Base-by-base conservation (phyloP, 2,888 invertebrate species). In the Macroteleia sp. region DNA sequence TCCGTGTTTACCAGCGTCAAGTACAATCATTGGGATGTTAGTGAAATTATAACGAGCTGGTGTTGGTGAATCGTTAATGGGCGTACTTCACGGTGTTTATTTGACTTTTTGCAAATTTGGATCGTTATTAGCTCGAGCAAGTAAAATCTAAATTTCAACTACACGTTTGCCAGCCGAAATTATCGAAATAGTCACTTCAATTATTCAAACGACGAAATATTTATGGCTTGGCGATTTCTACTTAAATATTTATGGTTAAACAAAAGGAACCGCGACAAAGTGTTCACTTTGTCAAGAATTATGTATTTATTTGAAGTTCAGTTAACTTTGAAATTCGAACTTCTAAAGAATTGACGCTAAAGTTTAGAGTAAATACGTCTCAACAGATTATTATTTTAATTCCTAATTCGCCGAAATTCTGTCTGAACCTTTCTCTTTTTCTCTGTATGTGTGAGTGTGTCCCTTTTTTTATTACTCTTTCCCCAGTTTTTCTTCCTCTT, bases 101-200 rank as follows among this genome's bases (percentile, higher is more conserved):
- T 39, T 39, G 54, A 54, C 9, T 54, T 54, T 54, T 54, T 54
- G 54, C 39, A 16, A 52, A 52, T 52, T 52, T 14, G 12, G 14
- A 34, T 34, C 32, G 32, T 50, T 36, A 52, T 52, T 34, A 32
- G 50, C 36, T 10, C 6, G 12, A 19, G 12, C 39, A 39, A 54
- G 25, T 54, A 36, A 28, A 25, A 39, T 10, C 39, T 22, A 28
- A 36, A 54, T 36, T 50, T 34, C 9, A 19, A 19, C 30, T n/a
- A 12, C 32, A 19, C 28, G 16, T 14, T 34, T 20, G 12, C 12
- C 14, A 19, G 25, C 8, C 25, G 16, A 39, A 54, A 54, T 54
- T 52, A 52, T 52, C 22, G 52, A 52, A 36, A 52, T 36, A 52
- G 34, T 22, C 1, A 8, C 5, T 52, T 52, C 20, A 52, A 52